phyloP scores from a whole-genome alignment of 2,113 vertebrate genomes.

The Pygathrix nemaeus region DNA sequence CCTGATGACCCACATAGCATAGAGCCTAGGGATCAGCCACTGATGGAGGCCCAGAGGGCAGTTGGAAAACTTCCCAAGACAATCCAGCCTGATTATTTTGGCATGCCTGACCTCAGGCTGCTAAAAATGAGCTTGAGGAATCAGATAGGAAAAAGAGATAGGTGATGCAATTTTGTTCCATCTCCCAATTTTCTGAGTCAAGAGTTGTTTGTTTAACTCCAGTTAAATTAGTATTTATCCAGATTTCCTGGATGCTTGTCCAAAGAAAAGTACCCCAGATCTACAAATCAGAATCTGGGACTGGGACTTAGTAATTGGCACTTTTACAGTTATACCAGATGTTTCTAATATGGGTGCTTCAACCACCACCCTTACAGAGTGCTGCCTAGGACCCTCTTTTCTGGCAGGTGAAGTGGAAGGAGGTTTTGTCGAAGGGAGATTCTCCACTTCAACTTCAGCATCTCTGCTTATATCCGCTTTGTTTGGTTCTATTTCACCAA shows the following conservation, averaged over 20 bases:
- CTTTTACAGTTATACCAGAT: background rate
- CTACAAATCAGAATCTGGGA: background rate
- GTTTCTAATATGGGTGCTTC: background rate
- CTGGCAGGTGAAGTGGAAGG: background rate
- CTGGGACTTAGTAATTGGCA: background rate
- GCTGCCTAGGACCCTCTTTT: background rate
- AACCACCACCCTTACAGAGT: background rate
- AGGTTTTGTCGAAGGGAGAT: background rate
- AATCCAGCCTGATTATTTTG: background rate
- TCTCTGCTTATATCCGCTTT: background rate
- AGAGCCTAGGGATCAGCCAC: background rate
- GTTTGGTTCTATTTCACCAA: background rate
- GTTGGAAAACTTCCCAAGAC: background rate
- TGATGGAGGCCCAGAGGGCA: background rate
- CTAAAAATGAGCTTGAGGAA: background rate
- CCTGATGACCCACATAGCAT: background rate
- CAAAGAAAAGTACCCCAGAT: background rate
- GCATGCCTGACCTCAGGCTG: background rate
- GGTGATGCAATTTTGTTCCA: background rate
- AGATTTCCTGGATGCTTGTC: background rate
- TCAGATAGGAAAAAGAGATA: background rate
- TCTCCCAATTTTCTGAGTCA: background rate
- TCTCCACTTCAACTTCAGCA: background rate
- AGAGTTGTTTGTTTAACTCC: background rate
- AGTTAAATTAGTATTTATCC: background rate